Base-by-base conservation (phyloP, 2,113 vertebrate genomes). In the Mobula hypostoma region DNA sequence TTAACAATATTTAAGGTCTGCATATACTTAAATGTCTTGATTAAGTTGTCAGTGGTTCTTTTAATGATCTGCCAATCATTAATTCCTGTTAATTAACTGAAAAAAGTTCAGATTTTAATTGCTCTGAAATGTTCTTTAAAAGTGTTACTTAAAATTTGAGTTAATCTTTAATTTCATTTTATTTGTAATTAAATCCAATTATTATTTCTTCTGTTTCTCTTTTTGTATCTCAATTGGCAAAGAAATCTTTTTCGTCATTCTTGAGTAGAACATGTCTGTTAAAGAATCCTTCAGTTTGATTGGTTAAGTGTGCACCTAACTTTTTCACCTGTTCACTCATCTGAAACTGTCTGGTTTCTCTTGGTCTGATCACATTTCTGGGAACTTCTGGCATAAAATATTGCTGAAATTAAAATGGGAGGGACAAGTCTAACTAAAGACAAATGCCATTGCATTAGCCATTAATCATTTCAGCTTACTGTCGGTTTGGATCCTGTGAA, bases 401-500 rank as follows among this genome's bases (percentile, higher is more conserved):
- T n/a, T 63, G 5, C 36, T n/a, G 27, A 88, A 61, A 17, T 88
- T 88, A 88, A 88, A 88, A 17, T 29, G 27, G 29, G 29, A 88
- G 7, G 85, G 85, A 27, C 61, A 88, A 63, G 29, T 63, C 29
- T 66, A 88, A 88, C 29, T 63, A 88, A 88, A n/a, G 58, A 58
- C 85, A 83, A 24, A 83, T 56, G 40, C 40, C 40, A 58, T 58
- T 56, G 0, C 19, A 83, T 63, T 61, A 24, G 27, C 61, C 58
- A 72, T 93, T 93, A 72, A 74, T 93, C 90, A 61, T 93, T 93
- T 93, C 32, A 72, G n/a, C 36, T 72, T n/a, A 48, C 66, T 72
- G 19, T 74, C 36, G 36, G 27, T 48, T 93, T 21, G 24, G 36
- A n/a, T 48, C 68, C 21, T 56, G n/a, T 36, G 66, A 74, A 70